These are phyloP conservation scores for Lottia scabra DNA, from an alignment of 2,888 invertebrate genomes.

Conservation along the genomic window DNA sequence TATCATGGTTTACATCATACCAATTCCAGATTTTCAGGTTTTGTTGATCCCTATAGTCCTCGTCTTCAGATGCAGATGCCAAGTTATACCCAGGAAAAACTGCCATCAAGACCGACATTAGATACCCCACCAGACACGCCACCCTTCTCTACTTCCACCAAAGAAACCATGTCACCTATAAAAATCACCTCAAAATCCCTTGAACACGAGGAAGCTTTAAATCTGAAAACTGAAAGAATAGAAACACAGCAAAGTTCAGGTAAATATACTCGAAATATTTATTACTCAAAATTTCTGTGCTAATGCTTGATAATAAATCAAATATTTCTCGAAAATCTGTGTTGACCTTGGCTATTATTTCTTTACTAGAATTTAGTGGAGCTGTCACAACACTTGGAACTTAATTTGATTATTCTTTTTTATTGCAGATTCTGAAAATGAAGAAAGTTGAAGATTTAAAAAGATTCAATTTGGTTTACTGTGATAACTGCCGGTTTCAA, in stretches of 20 bases:
- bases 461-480: neutral
- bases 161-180: conserved; percentile 5
- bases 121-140: conserved; percentile 23
- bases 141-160: conserved; percentile 8
- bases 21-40: neutral
- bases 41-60: neutral
- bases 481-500: neutral
- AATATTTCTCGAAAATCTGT: too few relatives aligned
- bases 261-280: neutral
- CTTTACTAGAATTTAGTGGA: too few relatives aligned
- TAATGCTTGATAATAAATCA: too few relatives aligned
- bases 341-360: too few relatives aligned
- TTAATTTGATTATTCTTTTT: neutral
- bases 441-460: neutral
- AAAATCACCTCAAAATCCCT: neutral
- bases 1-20: neutral
- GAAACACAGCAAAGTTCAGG: neutral
- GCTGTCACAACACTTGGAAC: too few relatives aligned
- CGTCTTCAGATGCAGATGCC: neutral
- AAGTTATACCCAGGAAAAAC: neutral
- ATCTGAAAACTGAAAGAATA: conserved; percentile 15
- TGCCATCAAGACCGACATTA: conserved; percentile 12
- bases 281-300: too few relatives aligned
- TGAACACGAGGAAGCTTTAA: conserved; percentile 14
- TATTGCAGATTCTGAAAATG: neutral